These are phyloP conservation scores for Leucozona laternaria DNA, from an alignment of 2,888 invertebrate genomes.

Conservation along the genomic window DNA sequence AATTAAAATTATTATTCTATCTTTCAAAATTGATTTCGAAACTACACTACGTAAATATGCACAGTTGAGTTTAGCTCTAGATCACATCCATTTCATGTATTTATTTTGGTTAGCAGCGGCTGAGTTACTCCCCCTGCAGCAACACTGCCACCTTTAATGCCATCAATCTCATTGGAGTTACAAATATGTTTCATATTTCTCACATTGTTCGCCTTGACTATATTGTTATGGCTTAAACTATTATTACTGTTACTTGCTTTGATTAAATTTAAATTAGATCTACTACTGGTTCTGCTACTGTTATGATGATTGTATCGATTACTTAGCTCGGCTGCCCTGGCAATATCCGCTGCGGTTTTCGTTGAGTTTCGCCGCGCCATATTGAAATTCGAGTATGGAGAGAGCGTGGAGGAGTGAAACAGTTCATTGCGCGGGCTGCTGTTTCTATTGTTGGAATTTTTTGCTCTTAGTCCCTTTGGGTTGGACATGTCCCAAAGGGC, in stretches of 20 bases:
- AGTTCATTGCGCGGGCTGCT: conserved; percentile 79
- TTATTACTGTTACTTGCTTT: conserved; percentile 77
- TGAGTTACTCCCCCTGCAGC: conserved; percentile 78
- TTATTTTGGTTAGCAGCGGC: conserved; percentile 81
- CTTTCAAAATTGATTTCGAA: conserved; percentile 15
- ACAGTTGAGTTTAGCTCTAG: conserved; percentile 57
- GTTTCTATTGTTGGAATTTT: conserved; percentile 59
- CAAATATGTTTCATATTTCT: conserved; percentile 80
- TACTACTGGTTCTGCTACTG: conserved; percentile 76
- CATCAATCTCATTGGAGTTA: conserved; percentile 69
- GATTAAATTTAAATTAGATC: conserved; percentile 73
- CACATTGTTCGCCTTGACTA: conserved; percentile 80
- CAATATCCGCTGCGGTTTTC: conserved; percentile 62
- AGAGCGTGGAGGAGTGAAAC: conserved; percentile 73
- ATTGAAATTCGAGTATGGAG: conserved; percentile 78
- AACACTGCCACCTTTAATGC: conserved; percentile 70
- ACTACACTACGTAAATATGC: conserved; percentile 59
- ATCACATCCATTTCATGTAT: conserved; percentile 77
- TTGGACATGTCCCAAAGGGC: conserved; percentile 60
- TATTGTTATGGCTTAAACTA: conserved; percentile 78
- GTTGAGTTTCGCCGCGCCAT: conserved; percentile 67
- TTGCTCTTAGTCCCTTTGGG: conserved; percentile 41
- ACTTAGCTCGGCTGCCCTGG: conserved; percentile 56
- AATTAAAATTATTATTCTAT: conserved; percentile 25
- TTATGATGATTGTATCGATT: conserved; percentile 69